These are phyloP conservation scores for Diloba caeruleocephala DNA, from an alignment of 2,888 invertebrate genomes.

Conservation along the genomic window DNA sequence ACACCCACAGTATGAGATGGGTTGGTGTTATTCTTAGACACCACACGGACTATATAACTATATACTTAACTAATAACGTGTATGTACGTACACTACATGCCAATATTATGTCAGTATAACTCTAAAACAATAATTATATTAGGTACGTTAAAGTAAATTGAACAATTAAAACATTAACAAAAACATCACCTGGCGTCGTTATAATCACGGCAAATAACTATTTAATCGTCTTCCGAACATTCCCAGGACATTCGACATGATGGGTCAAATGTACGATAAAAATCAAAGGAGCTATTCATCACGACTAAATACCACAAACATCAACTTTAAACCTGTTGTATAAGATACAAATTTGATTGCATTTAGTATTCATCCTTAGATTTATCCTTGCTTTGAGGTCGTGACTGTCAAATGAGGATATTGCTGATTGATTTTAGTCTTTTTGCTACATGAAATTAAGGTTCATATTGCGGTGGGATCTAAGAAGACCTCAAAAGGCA, in stretches of 20 bases:
- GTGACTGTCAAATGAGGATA: constrained; percentile 75
- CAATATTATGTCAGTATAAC: too few relatives aligned
- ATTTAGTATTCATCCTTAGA: constrained; percentile 66
- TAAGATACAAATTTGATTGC: constrained; percentile 59
- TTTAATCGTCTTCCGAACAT: constrained; percentile 78
- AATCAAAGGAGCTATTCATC: constrained; percentile 81
- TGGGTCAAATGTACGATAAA: constrained; percentile 84
- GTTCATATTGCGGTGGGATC: constrained; percentile 42
- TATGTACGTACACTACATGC: too few relatives aligned
- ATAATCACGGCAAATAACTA: constrained; percentile 69
- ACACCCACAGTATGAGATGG: too few relatives aligned
- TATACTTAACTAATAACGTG: too few relatives aligned
- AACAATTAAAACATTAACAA: constrained; percentile 24
- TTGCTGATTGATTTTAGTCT: constrained; percentile 47
- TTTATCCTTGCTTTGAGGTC: constrained; percentile 81
- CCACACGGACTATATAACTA: too few relatives aligned
- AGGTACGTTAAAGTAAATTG: constrained; percentile 8
- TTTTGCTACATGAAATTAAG: constrained; percentile 19
- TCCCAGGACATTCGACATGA: constrained; percentile 84
- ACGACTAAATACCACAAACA: constrained; percentile 49
- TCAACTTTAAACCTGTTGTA: constrained; percentile 37
- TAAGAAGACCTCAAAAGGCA: constrained; percentile 55
- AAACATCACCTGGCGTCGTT: constrained; percentile 45
- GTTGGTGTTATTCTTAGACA: too few relatives aligned
- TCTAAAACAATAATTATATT: too few relatives aligned